phyloP scores from a whole-genome alignment of 2,888 invertebrate genomes.

The Serrognathus titanus region DNA sequence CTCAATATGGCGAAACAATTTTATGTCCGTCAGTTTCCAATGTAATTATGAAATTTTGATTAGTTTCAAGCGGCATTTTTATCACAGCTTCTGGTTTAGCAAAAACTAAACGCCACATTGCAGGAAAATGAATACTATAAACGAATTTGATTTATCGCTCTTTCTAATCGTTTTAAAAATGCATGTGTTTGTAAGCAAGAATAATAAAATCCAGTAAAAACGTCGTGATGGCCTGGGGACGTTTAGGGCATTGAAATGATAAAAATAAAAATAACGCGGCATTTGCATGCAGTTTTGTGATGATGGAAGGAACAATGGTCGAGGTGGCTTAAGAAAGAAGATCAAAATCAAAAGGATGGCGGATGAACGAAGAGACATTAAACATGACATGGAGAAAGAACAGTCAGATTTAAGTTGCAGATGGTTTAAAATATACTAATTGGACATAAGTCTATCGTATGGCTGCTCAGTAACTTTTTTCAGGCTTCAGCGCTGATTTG shows the following conservation, averaged over 20 bases:
- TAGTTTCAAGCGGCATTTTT: too few species aligned
- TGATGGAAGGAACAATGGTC: slow-evolving; percentile 31
- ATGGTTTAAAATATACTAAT: slow-evolving; percentile 49
- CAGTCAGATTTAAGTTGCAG: slow-evolving; percentile 42
- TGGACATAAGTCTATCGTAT: slow-evolving; percentile 46
- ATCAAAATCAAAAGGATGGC: slow-evolving; percentile 44
- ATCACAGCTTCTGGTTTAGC: too few species aligned
- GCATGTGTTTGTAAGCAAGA: too few species aligned
- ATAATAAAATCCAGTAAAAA: too few species aligned
- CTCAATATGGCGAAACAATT: too few species aligned
- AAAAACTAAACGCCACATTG: too few species aligned
- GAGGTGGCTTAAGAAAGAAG: slow-evolving; percentile 24
- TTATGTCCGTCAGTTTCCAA: too few species aligned
- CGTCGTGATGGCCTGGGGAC: not conserved
- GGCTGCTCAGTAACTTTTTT: slow-evolving; percentile 41
- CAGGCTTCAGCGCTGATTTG: slow-evolving; percentile 42
- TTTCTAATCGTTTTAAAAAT: too few species aligned
- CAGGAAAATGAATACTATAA: too few species aligned
- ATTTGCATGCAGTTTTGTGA: slow-evolving; percentile 29
- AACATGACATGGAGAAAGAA: slow-evolving; percentile 20
- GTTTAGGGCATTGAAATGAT: not conserved
- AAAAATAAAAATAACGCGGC: slow-evolving; percentile 6
- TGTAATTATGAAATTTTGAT: too few species aligned
- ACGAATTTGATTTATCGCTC: too few species aligned
- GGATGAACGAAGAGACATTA: slow-evolving; percentile 28